phyloP scores from a whole-genome alignment of 2,797 vertebrate species.

The Trachurus trachurus region DNA sequence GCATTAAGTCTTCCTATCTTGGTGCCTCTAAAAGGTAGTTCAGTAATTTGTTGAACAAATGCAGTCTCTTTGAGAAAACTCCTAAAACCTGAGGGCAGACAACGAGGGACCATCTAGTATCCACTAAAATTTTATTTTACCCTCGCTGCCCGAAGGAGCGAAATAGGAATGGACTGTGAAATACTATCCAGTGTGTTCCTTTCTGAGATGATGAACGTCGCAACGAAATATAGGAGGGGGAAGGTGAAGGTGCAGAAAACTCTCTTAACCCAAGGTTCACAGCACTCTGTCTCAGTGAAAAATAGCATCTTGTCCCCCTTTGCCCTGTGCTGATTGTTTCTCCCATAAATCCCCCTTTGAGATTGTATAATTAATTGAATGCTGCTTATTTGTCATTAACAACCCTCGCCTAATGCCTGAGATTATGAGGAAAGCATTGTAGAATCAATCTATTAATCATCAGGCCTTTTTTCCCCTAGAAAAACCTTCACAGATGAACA shows the following conservation, averaged over 20 bases:
- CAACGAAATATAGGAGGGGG: slow-evolving; percentile 52
- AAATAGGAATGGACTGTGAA: slow-evolving; percentile 61
- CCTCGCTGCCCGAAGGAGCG: slow-evolving; percentile 48
- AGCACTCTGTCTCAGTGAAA: slow-evolving; percentile 78
- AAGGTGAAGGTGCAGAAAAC: slow-evolving; percentile 61
- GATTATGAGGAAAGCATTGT: slow-evolving; percentile 79
- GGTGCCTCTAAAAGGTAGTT: slow-evolving; percentile 66
- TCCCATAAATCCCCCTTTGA: slow-evolving; percentile 83
- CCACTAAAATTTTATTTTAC: slow-evolving; percentile 61
- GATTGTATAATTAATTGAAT: slow-evolving; percentile 84
- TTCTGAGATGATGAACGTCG: slow-evolving; percentile 60
- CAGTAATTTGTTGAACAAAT: slow-evolving; percentile 75
- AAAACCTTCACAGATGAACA: slow-evolving; percentile 82
- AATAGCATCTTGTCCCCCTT: slow-evolving; percentile 73
- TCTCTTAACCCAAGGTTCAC: slow-evolving; percentile 68
- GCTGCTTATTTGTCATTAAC: slow-evolving; percentile 84
- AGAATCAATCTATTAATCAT: slow-evolving; percentile 84
- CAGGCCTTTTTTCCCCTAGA: slow-evolving; percentile 32
- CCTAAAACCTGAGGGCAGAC: slow-evolving; percentile 66
- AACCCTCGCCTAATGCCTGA: slow-evolving; percentile 76
- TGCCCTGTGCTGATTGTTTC: slow-evolving; percentile 80
- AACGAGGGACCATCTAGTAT: slow-evolving; percentile 53
- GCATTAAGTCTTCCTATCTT: slow-evolving; percentile 55
- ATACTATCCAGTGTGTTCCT: slow-evolving; percentile 55
- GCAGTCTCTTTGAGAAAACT: slow-evolving; percentile 65